Evolutionary conservation across 2,797 vertebrate genomes (phyloP), one percentile per base, ranked within the genome.

Genomic region (Dipus sagitta): DNA sequence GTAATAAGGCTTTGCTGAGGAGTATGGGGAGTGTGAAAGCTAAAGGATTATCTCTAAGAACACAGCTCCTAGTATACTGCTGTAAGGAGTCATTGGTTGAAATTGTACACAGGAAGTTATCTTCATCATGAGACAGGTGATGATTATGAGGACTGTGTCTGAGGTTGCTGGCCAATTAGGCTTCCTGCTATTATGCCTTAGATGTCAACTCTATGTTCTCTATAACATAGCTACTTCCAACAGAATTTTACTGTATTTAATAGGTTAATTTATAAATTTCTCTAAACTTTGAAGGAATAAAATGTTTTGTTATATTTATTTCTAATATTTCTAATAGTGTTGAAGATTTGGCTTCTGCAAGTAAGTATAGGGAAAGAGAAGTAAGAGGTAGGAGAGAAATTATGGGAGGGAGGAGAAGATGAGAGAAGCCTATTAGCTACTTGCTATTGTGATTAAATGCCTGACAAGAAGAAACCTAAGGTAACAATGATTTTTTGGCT

Each of bases 261-360:
- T 47, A 47, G 11, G 47, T 11, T 47, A 47, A 47, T 67, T 92
- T 78, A 80, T 52, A 92, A 28, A 74, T 76, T 15, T 26, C 2
- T 84, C 30, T 58, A 30, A 84, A 71, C 5, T 0, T 6, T 7
- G 32, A 91, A 80, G 47, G 82, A 86, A 68, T 42, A 86, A 86
- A 30, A 71, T 65, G 6, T 6, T 75, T 88, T 21, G 47, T 6
- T 78, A 2, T 21, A 80, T 84, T 83, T 76, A 12, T 54, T 83
- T 93, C 38, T 38, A 52, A 38, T 24, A 64, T 4, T 74, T 95
- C 75, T 89, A 54, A 78, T 65, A 70, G 18, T 85, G 42, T 85
- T 84, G 81, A 88, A 80, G 8, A 26, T 60, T 71, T 68, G 2
- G 1, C 76, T 87, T 38, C 58, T 7, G n/a, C 4, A 87, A 23